Evolutionary conservation across 2,113 vertebrate species (phyloP), one percentile per base, ranked within the genome.

Genomic region (Equus przewalskii): DNA sequence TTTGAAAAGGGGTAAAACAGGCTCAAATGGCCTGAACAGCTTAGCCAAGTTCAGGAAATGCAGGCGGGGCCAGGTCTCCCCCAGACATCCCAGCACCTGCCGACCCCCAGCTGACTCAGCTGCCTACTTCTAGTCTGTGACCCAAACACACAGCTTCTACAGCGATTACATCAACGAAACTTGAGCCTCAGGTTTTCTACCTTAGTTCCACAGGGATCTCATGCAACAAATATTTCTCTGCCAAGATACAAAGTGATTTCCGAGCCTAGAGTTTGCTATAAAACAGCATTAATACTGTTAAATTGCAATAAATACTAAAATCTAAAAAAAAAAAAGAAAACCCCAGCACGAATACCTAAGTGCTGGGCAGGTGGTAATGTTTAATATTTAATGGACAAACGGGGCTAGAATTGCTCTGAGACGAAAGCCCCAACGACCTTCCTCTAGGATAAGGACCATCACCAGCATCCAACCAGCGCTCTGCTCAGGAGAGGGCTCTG

Each of bases 151-250:
- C 64, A n/a, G 7, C 56, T 94, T 33, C 79, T 4, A 72, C 0
- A 65, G 80, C 78, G 11, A 46, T 78, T 69, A 82, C 14, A 41
- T 51, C 64, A 64, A 56, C 67, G n/a, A 87, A 75, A 14, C 56
- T 7, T 56, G 54, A 58, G 51, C 65, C 78, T 92, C 75, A 6
- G 14, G 44, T 33, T 75, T 86, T 83, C 64, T 83, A 58, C 24
- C 46, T 69, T 16, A 44, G 54, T 54, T 75, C 70, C 86, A 81
- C 0, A 78, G 41, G 7, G n/a, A 44, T 21, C 14, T 36, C 44
- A 85, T 81, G 83, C 44, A 85, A 86, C 46, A 95, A 60, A 85
- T 87, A 87, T 12, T 69, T 87, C 76, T 41, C 73, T 90, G 78
- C 94, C 30, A 93, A 65, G 56, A 75, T 41, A 83, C 36, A 62